Percentiles rank a stretch among this genome's conserved stretches.
phyloP scores from a whole-genome alignment of 1,140 invertebrate genomes.

The Akabosia matsudoensis region DNA sequence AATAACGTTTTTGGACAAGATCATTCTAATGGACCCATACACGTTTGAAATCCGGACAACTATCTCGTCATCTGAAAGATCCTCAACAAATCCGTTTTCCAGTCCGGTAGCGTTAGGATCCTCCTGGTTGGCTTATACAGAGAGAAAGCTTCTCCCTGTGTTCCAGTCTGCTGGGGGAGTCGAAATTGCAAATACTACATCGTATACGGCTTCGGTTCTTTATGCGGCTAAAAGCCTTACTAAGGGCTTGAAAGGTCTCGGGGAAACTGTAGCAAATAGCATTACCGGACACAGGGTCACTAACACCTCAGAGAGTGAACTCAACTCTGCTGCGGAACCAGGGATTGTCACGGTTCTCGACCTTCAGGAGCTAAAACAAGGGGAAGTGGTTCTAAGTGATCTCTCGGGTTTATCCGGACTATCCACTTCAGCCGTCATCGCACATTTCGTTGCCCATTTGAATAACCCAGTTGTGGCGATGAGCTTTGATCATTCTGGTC shows the following conservation, averaged over 20 bases:
- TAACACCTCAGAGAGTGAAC: slow-evolving; percentile 48
- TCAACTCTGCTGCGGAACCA: slow-evolving; percentile 49
- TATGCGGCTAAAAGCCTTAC: slow-evolving; percentile 90
- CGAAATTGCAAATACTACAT: slow-evolving; percentile 67
- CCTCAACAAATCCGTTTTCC: slow-evolving; percentile 66
- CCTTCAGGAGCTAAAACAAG: slow-evolving; percentile 50
- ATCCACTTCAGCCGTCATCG: slow-evolving; percentile 68
- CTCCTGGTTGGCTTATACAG: slow-evolving; percentile 69
- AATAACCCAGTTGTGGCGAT: slow-evolving; percentile 82
- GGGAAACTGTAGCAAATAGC: slow-evolving; percentile 89
- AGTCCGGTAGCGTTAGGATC: slow-evolving; percentile 86
- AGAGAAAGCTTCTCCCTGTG: slow-evolving; percentile 74
- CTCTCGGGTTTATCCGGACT: slow-evolving; percentile 24
- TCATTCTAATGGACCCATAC: slow-evolving; percentile 85
- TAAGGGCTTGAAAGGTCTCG: slow-evolving; percentile 78
- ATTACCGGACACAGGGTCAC: slow-evolving; percentile 64
- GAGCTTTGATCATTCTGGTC: slow-evolving; percentile 87
- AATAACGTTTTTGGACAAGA: slow-evolving; percentile 81
- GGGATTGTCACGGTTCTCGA: slow-evolving; percentile 62
- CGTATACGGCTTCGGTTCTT: slow-evolving; percentile 90
- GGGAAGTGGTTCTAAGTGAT: slow-evolving; percentile 47
- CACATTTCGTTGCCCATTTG: slow-evolving; percentile 91
- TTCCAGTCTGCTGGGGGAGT: slow-evolving; percentile 82
- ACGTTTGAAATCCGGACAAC: slow-evolving; percentile 80
- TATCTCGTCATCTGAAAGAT: slow-evolving; percentile 84